These are phyloP conservation scores for Nomada flava DNA, from an alignment of 2,888 invertebrate genomes.

Conservation along the genomic window DNA sequence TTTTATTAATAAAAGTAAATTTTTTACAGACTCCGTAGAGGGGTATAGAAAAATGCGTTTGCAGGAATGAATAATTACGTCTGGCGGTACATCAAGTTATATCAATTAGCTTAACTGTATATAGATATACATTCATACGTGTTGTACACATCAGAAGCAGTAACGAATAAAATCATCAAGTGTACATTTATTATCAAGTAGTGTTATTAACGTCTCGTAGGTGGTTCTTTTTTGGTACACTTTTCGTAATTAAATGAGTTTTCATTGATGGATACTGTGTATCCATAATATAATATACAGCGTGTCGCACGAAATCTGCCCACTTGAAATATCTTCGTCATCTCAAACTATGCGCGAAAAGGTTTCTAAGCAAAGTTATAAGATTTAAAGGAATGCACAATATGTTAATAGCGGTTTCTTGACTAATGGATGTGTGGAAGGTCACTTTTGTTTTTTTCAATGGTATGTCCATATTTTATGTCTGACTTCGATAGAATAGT, in stretches of 20 bases:
- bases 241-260: background rate
- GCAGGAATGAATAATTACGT: conserved; percentile 60
- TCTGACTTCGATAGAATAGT: too few species aligned
- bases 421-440: too few species aligned
- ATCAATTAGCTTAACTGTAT: background rate
- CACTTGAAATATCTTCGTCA: too few species aligned
- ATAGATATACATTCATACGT: conserved; percentile 22
- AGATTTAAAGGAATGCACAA: too few species aligned
- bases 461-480: too few species aligned
- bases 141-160: conserved; percentile 5
- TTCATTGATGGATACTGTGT: background rate
- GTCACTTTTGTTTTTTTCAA: too few species aligned
- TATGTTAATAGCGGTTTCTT: too few species aligned
- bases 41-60: conserved; percentile 53
- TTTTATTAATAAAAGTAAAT: conserved; percentile 60
- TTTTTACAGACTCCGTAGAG: conserved; percentile 27
- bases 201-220: background rate
- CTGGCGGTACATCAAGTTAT: conserved; percentile 16
- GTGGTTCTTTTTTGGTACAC: conserved; percentile 1
- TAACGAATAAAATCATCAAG: background rate
- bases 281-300: background rate
- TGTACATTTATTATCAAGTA: background rate
- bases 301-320: too few species aligned
- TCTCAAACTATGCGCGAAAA: too few species aligned
- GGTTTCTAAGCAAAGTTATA: too few species aligned